Evolutionary conservation across 2,797 vertebrate species (phyloP).

Genomic region (Scomberomorus guttatus): DNA sequence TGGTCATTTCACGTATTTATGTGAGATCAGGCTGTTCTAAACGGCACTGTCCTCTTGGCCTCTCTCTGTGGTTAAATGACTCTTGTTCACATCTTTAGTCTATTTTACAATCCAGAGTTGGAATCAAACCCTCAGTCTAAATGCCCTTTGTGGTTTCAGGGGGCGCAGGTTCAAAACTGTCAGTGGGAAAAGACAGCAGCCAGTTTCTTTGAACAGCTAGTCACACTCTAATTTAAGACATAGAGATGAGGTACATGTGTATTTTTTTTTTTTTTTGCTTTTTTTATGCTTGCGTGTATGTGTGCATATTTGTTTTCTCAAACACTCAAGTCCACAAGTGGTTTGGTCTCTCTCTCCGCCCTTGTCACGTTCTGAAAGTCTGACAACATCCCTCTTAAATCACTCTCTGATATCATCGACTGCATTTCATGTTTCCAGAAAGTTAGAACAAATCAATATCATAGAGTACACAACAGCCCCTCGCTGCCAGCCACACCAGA

Average conservation of each 20-base stretch:
- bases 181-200: slow-evolving; percentile 42
- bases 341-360: slow-evolving; percentile 48
- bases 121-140: slow-evolving; percentile 35
- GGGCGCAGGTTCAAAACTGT: slow-evolving; percentile 46
- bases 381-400: slow-evolving; percentile 72
- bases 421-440: slow-evolving; percentile 60
- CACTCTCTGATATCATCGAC: slow-evolving; percentile 58
- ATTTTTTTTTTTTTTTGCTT: slow-evolving; percentile 30
- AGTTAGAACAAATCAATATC: slow-evolving; percentile 70
- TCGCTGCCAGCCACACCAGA: slow-evolving; percentile 48
- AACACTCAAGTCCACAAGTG: slow-evolving; percentile 25
- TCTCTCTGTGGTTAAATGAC: slow-evolving; percentile 16
- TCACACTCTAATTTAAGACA: slow-evolving; percentile 34
- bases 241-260: slow-evolving; percentile 24
- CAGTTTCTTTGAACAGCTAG: slow-evolving; percentile 30
- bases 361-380: slow-evolving; percentile 60
- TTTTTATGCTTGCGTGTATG: background rate
- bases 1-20: no score
- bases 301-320: slow-evolving; percentile 28
- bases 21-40: background rate
- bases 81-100: slow-evolving; percentile 56
- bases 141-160: slow-evolving; percentile 50
- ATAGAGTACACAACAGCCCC: slow-evolving; percentile 13
- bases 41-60: slow-evolving; percentile 32
- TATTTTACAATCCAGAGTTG: slow-evolving; percentile 50